Evolutionary conservation across 2,888 invertebrate genomes (phyloP).

Genomic region (Drosophila histrio): DNA sequence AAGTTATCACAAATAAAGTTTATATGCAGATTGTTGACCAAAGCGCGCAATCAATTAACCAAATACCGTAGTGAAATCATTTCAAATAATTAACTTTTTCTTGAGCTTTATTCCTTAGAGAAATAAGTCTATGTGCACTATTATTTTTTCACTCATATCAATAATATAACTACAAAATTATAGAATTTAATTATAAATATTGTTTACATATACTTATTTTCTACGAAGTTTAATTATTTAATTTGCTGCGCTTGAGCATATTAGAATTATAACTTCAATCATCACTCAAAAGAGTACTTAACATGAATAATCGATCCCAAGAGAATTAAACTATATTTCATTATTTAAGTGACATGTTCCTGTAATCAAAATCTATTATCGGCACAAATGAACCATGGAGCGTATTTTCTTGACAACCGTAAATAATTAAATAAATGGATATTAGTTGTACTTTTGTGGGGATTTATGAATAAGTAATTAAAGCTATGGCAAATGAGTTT

Average conservation of each 20-base stretch:
- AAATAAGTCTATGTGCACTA: too few relatives aligned
- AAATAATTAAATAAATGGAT: constrained; percentile 30
- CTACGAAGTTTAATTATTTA: too few relatives aligned
- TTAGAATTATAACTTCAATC: background rate
- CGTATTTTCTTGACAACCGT: background rate
- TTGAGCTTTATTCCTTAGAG: too few relatives aligned
- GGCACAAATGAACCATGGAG: background rate
- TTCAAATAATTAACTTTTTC: background rate
- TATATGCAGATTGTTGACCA: constrained; percentile 42
- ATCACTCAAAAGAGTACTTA: background rate
- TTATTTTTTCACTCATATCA: too few relatives aligned
- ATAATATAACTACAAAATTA: too few relatives aligned
- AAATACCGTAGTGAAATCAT: background rate
- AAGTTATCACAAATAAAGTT: constrained; percentile 64
- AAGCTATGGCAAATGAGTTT: constrained; percentile 15
- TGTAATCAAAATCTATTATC: background rate
- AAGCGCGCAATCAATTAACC: constrained; percentile 40
- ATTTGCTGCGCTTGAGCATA: background rate
- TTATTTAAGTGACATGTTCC: background rate
- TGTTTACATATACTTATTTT: too few relatives aligned
- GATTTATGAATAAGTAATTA: constrained; percentile 36
- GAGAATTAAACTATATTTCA: background rate
- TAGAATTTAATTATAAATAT: too few relatives aligned
- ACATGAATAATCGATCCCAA: background rate
- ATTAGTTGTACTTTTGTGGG: constrained; percentile 2